Base-by-base conservation (phyloP, 2,797 vertebrate species). In the Caiman crocodilus region DNA sequence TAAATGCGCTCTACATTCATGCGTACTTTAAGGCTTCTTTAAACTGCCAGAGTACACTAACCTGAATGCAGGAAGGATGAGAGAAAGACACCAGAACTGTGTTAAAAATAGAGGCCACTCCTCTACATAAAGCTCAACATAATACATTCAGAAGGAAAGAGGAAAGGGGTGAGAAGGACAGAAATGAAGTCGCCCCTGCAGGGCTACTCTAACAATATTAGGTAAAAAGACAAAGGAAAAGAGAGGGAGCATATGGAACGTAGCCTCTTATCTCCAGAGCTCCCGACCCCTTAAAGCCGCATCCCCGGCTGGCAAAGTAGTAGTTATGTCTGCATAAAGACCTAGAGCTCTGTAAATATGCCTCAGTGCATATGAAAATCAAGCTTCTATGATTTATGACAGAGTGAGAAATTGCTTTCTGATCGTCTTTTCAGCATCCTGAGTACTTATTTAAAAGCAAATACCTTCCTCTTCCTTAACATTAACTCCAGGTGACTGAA, bases 401-500 rank as follows among this genome's bases (percentile, higher is more conserved):
- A 73, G 35, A 25, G 23, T 50, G 69, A 50, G 14, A 26, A 73
- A 50, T 10, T 11, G 42, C 35, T 14, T 73, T 25, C 14, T 25
- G 21, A 71, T 25, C 4, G 21, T 32, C 20, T 42, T 23, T 42
- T 42, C 25, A 14, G 42, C 42, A 10, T 50, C 42, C 42, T 10
- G 42, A 50, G 42, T 50, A 50, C 42, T 50, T 50, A 50, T 90
- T 14, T 64, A 71, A 87, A 86, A 73, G 3, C 5, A 60, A 56
- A 69, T 67, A 73, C 42, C 57, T 55, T 69, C 84, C 67, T 14
- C 35, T 55, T 82, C 69, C 71, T 91, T 42, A 90, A 82, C 75
- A 85, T 94, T 79, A 79, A 93, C 55, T 91, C 23, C 20, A 87
- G n/a, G 35, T 67, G 87, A 90, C 57, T 79, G 50, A 89, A 89